Percentiles rank a stretch among this genome's conserved stretches.
These are phyloP conservation scores for Spatulosminthurus flaviceps DNA, from an alignment of 2,888 invertebrate species.

Conservation along the genomic window DNA sequence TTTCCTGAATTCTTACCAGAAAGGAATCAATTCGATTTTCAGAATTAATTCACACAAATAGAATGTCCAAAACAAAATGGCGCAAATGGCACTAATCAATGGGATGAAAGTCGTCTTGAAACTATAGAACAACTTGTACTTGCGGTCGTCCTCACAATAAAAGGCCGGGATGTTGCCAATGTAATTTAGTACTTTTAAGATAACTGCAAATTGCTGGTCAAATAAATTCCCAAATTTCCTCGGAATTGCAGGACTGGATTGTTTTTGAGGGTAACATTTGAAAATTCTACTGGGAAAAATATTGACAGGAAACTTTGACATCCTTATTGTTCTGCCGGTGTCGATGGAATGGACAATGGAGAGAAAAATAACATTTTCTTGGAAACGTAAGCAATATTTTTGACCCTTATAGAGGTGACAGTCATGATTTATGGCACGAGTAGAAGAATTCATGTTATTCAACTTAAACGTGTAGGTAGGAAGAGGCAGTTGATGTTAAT, in stretches of 20 bases:
- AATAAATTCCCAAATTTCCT: neutral
- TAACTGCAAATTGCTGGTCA: neutral
- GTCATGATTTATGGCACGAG: too few relatives aligned
- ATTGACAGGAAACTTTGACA: neutral
- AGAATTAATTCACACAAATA: neutral
- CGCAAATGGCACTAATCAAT: neutral
- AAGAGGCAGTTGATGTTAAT: too few relatives aligned
- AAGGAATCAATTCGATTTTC: neutral
- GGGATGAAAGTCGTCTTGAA: neutral
- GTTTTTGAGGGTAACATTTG: too few relatives aligned
- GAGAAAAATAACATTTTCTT: too few relatives aligned
- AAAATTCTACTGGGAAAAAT: neutral
- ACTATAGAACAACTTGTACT: neutral
- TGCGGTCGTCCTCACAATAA: neutral
- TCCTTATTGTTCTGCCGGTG: too few relatives aligned
- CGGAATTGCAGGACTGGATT: neutral
- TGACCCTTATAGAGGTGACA: too few relatives aligned
- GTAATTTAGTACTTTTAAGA: neutral
- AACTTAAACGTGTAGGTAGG: too few relatives aligned
- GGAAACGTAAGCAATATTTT: too few relatives aligned
- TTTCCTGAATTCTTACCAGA: neutral
- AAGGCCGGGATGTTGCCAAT: neutral
- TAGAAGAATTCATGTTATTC: too few relatives aligned
- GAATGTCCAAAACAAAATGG: neutral
- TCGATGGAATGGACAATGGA: too few relatives aligned